Evolutionary conservation across 53 echinoderm and acorn worm genomes (phyloP), one percentile per base, ranked within the genome.

Genomic region (Arbacia lixula): DNA sequence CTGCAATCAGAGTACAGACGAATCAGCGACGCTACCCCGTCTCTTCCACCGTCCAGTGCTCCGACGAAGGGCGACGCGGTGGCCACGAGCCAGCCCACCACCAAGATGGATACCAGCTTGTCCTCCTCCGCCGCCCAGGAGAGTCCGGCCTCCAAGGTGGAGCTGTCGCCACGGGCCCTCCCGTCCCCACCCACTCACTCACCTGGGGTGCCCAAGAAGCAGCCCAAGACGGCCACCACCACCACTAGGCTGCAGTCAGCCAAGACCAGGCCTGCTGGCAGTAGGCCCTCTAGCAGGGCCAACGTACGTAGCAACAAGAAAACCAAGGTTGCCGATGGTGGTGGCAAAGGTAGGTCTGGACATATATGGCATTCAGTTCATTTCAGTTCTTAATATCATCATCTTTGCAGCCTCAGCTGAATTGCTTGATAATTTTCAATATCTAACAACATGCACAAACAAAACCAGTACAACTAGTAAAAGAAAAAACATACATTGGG

Each of bases 171-270:
- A 5, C 43, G 14, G 8, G 36, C 78, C 34, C 41, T 77, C 11
- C 78, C 78, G 2, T 77, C 78, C 21, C 77, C 77, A 5, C 77
- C 78, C 12, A 77, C 28, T 6, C 78, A 64, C 14, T 63, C 50
- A 61, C 64, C 82, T 1, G 82, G 50, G 1, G 37, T 26, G 30
- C 27, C 64, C 2, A 81, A 63, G 49, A 81, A 81, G 64, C 62
- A 63, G 82, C n/a, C n/a, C n/a, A n/a, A n/a, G n/a, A 62, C 31
- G 8, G 26, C 28, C 1, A 61, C 62, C 27, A 29, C 62, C n/a
- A 46, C 40, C 9, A 49, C 30, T 63, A 42, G 82, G 43, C 43
- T 33, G 17, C 82, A 62, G 32, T 81, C 82, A 1, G 82, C 82
- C 31, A 81, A 63, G 32, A 28, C 63, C 39, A 81, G 46, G 43